A percentile compares a stretch with the other conserved stretches of the same genome.
phyloP scores from a whole-genome alignment of 2,888 invertebrate species.

The Miltochrista miniata region DNA sequence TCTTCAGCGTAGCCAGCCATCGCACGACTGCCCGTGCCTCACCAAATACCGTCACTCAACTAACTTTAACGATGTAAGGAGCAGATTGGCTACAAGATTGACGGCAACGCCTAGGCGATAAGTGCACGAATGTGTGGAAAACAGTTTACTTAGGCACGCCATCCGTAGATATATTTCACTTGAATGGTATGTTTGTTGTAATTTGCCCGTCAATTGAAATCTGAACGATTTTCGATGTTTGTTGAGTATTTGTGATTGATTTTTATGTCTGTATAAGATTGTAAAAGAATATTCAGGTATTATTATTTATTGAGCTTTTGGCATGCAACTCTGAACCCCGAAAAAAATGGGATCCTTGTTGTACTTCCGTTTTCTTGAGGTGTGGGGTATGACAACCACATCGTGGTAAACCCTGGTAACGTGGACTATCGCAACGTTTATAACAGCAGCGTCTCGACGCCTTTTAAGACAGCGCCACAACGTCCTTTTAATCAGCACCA shows the following conservation, averaged over 20 bases:
- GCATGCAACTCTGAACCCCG: too few species aligned
- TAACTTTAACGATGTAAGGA: conserved; percentile 39
- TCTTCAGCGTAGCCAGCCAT: conserved; percentile 64
- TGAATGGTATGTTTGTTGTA: conserved; percentile 46
- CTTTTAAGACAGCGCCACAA: too few species aligned
- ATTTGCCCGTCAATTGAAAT: conserved; percentile 62
- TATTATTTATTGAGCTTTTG: background rate
- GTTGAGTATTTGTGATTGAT: background rate
- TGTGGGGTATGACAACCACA: too few species aligned
- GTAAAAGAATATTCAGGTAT: background rate
- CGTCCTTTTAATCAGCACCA: too few species aligned
- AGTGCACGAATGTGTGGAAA: conserved; percentile 59
- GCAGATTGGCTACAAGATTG: conserved; percentile 52
- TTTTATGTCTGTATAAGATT: background rate
- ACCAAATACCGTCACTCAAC: conserved; percentile 25
- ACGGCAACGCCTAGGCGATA: conserved; percentile 54
- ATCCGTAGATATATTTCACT: conserved; percentile 42
- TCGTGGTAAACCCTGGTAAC: too few species aligned
- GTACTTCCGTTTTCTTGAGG: too few species aligned
- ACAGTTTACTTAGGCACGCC: conserved; percentile 68
- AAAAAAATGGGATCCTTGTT: too few species aligned
- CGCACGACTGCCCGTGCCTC: conserved; percentile 24
- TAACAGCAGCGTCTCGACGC: too few species aligned
- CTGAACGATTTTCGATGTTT: conserved; percentile 36
- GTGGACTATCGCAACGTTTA: too few species aligned